Conservation (phyloP, 2,797 vertebrate species). For the Eutrigla gurnardus region DNA sequence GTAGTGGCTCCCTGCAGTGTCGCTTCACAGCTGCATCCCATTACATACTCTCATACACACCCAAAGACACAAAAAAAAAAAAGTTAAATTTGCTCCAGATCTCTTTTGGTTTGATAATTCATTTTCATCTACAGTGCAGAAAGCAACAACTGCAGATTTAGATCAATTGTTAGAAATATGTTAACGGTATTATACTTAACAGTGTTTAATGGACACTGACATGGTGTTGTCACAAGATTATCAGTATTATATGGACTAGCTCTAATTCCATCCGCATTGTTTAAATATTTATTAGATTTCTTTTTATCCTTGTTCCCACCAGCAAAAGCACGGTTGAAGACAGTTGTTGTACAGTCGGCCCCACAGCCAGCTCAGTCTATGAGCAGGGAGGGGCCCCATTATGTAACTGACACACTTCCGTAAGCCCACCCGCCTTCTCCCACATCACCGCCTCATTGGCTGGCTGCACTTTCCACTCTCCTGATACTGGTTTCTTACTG, state of each 20-base stretch:
- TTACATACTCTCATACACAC: slow-evolving; percentile 49
- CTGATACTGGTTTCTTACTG: slow-evolving; percentile 67
- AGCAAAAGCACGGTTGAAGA: slow-evolving; percentile 9
- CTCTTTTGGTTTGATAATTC: slow-evolving; percentile 18
- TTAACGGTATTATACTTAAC: neutral
- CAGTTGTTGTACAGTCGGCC: slow-evolving; percentile 32
- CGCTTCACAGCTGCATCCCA: slow-evolving; percentile 52
- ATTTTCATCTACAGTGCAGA: neutral
- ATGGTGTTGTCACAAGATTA: neutral
- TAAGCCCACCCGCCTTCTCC: slow-evolving; percentile 48
- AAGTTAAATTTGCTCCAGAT: slow-evolving; percentile 39
- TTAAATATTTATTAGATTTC: neutral
- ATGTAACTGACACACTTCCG: slow-evolving; percentile 84
- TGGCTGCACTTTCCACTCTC: slow-evolving; percentile 34
- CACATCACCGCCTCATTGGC: slow-evolving; percentile 67
- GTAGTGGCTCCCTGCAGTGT: neutral
- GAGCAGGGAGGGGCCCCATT: slow-evolving; percentile 75
- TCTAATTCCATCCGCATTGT: neutral
- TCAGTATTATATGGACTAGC: neutral
- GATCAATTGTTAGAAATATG: neutral
- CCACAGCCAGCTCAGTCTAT: neutral
- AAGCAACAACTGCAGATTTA: slow-evolving; percentile 3
- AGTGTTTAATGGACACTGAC: neutral
- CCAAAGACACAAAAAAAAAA: slow-evolving; percentile 21
- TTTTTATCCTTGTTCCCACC: neutral